A percentile compares a stretch with the other conserved stretches of the same genome.
Conservation (phyloP, 2,113 vertebrate genomes). For the Malurus cyaneus region DNA sequence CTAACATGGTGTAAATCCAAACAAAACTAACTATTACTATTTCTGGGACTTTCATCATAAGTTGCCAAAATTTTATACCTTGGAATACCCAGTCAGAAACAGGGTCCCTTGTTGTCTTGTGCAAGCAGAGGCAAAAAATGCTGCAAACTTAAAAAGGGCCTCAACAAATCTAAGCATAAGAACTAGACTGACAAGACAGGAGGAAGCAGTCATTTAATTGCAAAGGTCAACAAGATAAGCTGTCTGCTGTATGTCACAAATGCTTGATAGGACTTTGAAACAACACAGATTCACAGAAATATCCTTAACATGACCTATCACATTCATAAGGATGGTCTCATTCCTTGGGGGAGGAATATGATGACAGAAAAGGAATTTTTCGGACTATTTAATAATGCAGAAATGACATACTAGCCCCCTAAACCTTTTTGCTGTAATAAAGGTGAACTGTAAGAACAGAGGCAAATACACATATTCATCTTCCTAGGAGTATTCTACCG, state of each 20-base stretch:
- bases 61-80: not conserved
- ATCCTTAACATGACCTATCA: not conserved
- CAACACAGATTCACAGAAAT: not conserved
- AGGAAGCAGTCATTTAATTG: not conserved
- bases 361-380: not conserved
- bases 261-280: not conserved
- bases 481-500: not conserved
- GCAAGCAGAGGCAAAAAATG: not conserved
- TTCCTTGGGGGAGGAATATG: accelerated
- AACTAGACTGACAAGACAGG: not conserved
- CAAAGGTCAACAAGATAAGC: not conserved
- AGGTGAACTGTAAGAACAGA: not conserved
- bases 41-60: not conserved
- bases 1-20: not conserved
- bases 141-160: not conserved
- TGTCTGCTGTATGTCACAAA: not conserved
- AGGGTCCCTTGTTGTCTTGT: not conserved
- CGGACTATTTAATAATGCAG: not conserved
- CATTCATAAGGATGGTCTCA: not conserved
- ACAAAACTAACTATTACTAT: not conserved
- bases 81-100: not conserved
- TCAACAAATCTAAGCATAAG: not conserved
- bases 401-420: not conserved
- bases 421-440: not conserved
- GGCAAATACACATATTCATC: not conserved